These are phyloP conservation scores for Mesaphorura yosii DNA, from an alignment of 1,140 invertebrate species.

Conservation along the genomic window DNA sequence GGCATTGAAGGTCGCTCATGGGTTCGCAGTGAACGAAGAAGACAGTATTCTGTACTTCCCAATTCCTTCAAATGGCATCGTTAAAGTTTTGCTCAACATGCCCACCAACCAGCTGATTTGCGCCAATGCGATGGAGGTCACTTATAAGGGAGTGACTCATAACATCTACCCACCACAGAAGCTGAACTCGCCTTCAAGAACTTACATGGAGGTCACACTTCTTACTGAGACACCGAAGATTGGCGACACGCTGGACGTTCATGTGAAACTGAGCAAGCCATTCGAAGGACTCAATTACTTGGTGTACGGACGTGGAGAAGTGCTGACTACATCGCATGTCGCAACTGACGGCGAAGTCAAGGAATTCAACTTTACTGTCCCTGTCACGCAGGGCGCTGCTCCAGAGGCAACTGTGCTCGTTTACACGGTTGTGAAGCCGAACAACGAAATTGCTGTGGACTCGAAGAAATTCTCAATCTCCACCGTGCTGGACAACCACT, in stretches of 20 bases:
- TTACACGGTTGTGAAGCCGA: constrained; percentile 2
- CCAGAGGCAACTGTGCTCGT: constrained; percentile 9
- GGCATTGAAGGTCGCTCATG: constrained; percentile 53
- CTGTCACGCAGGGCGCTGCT: neutral
- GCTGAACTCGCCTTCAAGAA: constrained; percentile 33
- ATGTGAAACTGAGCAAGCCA: constrained; percentile 63
- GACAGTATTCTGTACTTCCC: constrained; percentile 46
- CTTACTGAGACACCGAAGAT: constrained; percentile 50
- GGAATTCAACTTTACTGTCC: constrained; percentile 2
- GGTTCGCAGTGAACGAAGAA: constrained; percentile 52
- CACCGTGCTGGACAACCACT: neutral
- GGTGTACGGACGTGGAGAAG: constrained; percentile 76
- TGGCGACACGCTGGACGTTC: constrained; percentile 43
- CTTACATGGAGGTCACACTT: constrained; percentile 62
- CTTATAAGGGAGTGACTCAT: constrained; percentile 19
- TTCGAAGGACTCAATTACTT: constrained; percentile 68
- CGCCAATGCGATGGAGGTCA: constrained; percentile 48
- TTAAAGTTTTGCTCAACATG: constrained; percentile 56
- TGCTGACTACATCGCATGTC: neutral
- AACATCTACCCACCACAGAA: constrained; percentile 14
- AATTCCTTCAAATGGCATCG: constrained; percentile 54
- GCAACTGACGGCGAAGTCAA: neutral
- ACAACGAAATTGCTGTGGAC: constrained; percentile 5
- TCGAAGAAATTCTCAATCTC: constrained; percentile 2
- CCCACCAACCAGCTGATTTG: constrained; percentile 44